Evolutionary conservation across 2,888 invertebrate genomes (phyloP), one percentile per base, ranked within the genome.

Genomic region (Stenoptilia bipunctidactyla): DNA sequence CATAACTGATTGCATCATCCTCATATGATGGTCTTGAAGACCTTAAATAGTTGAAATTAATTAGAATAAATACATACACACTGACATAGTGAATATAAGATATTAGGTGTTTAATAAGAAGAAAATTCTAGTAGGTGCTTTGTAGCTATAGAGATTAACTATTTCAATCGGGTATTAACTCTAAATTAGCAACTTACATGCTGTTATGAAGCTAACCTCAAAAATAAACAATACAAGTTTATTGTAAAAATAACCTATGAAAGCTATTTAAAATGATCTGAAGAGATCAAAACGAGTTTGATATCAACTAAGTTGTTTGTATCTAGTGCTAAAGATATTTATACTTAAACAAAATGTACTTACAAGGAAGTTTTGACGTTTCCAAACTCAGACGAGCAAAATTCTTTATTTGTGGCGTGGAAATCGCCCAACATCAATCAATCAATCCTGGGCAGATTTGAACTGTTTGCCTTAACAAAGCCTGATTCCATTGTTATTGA

Each of bases 331-430:
- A 20, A 20, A 30, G 25, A 25, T 25, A 25, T 6, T 30, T 9
- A 30, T n/a, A n/a, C 12, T 30, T 33, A 14, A 33, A 40, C 20
- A 10, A 25, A 15, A 35, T 5, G 15, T 41, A 38, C 38, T 34
- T 41, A 38, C 41, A 41, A 20, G 27, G 42, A 40, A 15, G 27
- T 40, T 37, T 40, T 43, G 15, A 43, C 43, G 36, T 40, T 43
- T 38, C 43, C 33, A 36, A 40, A 40, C 38, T 43, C 43, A 33
- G 43, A 34, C 36, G 39, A 39, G 34, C 37, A 42, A 34, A 42
- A 39, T 15, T 42, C 39, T 37, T 42, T 39, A n/a, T 42, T 42
- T 34, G 39, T 36, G 9, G 13, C 34, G 10, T 15, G 15, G 15
- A 36, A 36, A 15, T 6, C 12, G 15, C 36, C 36, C 15, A 36